Percentiles rank a stretch among this genome's conserved stretches.
These are phyloP conservation scores for Doryteuthis pealeii DNA, from an alignment of 1,140 invertebrate species.

Conservation along the genomic window DNA sequence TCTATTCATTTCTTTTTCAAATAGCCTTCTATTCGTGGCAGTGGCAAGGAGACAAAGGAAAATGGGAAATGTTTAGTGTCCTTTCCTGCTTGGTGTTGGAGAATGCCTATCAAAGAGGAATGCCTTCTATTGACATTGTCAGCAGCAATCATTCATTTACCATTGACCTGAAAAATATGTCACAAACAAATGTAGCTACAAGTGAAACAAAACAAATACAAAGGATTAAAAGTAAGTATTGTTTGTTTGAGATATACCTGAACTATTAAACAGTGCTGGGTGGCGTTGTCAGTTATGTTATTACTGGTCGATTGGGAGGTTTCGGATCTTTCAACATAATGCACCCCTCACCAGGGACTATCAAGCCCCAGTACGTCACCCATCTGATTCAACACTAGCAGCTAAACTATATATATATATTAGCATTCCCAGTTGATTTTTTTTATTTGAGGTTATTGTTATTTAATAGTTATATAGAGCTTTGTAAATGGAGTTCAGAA, in stretches of 20 bases:
- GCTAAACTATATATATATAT: no score
- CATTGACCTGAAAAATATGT: constrained; percentile 41
- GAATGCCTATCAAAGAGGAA: constrained; percentile 24
- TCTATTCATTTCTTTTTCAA: constrained; percentile 25
- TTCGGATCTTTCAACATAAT: no score
- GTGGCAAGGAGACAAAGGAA: constrained; percentile 49
- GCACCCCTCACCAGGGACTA: no score
- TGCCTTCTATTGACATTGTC: constrained; percentile 27
- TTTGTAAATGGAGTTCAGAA: no score
- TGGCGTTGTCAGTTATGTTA: no score
- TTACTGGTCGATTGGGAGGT: no score
- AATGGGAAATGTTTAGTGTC: constrained; percentile 42
- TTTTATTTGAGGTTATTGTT: no score
- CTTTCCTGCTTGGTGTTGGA: constrained; percentile 33
- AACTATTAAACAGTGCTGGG: no score
- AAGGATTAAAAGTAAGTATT: constrained; percentile 24
- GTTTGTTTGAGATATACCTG: no score
- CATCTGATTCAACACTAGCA: no score
- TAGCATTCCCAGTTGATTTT: no score
- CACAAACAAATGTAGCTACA: constrained; percentile 43
- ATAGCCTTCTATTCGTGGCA: constrained; percentile 50
- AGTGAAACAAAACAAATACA: constrained; percentile 36
- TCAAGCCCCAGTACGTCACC: constrained; percentile 26
- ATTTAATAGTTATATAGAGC: no score
- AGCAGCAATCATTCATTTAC: constrained; percentile 29